Evolutionary conservation across 2,888 invertebrate species (phyloP).

Genomic region (Podabrus alpinus): DNA sequence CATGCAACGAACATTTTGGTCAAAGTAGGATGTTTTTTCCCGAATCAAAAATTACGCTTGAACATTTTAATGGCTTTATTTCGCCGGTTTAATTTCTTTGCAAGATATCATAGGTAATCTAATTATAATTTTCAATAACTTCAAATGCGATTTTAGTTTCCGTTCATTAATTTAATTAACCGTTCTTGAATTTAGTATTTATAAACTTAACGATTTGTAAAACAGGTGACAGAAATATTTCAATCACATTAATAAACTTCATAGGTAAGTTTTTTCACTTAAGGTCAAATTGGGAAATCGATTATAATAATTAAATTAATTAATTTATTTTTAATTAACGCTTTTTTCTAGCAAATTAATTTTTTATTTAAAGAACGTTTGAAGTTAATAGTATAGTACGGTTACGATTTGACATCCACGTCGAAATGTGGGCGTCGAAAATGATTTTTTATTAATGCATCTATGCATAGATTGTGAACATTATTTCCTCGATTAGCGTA

Average conservation of each 20-base stretch:
- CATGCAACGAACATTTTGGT: background rate
- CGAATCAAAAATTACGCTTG: background rate
- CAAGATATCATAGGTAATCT: background rate
- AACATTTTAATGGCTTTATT: background rate
- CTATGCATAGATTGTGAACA: background rate
- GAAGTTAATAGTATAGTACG: background rate
- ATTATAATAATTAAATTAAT: background rate
- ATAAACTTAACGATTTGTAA: constrained; percentile 1
- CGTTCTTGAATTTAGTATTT: background rate
- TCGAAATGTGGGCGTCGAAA: background rate
- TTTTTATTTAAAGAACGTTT: background rate
- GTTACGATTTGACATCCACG: background rate
- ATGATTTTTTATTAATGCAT: background rate
- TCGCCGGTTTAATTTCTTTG: background rate
- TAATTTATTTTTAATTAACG: background rate
- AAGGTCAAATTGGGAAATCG: background rate
- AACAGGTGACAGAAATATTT: background rate
- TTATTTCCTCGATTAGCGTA: background rate
- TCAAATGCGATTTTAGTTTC: background rate
- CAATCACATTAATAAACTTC: background rate
- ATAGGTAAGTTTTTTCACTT: background rate
- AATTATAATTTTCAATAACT: constrained; percentile 1
- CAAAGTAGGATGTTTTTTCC: background rate
- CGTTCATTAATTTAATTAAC: constrained; percentile 9
- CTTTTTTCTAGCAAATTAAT: background rate